Evolutionary conservation across 64 coral and sea anemone genomes (phyloP), one percentile per base, ranked within the genome.

Genomic region (Pocillopora damicornis): DNA sequence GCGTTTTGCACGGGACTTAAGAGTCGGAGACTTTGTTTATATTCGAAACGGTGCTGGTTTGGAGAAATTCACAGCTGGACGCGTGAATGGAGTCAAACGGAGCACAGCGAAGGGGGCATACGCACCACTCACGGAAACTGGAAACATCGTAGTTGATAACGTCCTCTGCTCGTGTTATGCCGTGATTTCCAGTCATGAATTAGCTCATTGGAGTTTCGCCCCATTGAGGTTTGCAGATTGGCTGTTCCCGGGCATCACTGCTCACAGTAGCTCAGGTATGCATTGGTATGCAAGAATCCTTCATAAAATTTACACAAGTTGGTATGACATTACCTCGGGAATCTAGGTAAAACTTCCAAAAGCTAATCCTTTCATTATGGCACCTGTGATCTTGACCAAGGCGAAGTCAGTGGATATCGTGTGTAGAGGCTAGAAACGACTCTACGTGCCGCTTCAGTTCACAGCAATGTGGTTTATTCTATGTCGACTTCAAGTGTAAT

Each of bases 71-170:
- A 90, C 88, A 80, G 77, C 88, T 62, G 83, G 88, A 20, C 88
- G 88, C 14, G 76, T 97, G 12, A 75, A 37, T 35, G 75, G 18
- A 56, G 68, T 97, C 15, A 66, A 8, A 73, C 35, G 34, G 22
- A 79, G 80, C 36, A 61, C 60, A 76, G 80, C 75, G 11, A 77
- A 10, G 14, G 94, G 94, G 12, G 88, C 81, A 13, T 93, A 92
- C 76, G 94, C 94, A 34, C 94, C 94, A 13, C 88, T 97, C 25
- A 97, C 91, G 26, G 88, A 97, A 87, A 80, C 88, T 2, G 94
- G 94, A 23, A 97, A 87, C 35, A 86, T 97, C 23, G 56, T 93
- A 1, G 94, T 97, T 35, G 88, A 97, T 75, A 59, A 81, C 58
- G 37, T 93, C 17, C 56, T 93, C 0, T 91, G 90, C 15, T 97